phyloP scores from a whole-genome alignment of 2,113 vertebrate species.

The Oxygymnocypris stewartii region DNA sequence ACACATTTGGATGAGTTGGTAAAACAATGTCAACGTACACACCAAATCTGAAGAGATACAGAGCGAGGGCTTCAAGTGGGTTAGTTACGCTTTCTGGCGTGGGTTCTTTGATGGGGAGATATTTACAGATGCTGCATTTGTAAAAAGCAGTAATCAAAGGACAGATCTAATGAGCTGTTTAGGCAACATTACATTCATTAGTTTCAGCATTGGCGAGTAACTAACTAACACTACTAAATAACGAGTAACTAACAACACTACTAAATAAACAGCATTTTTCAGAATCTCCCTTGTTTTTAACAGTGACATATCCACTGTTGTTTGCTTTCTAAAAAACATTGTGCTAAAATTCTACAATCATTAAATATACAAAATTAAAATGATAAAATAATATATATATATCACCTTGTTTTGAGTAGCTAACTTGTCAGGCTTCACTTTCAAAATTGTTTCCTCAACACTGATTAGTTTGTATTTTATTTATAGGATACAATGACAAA shows the following conservation, averaged over 20 bases:
- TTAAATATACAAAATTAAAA: too few species aligned
- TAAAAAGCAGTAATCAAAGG: not conserved
- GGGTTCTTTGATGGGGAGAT: slow-evolving; percentile 6
- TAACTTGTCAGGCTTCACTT: not conserved
- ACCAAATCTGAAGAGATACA: slow-evolving; percentile 85
- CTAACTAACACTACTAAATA: not conserved
- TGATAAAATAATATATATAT: too few species aligned
- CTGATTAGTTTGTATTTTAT: slow-evolving; percentile 19
- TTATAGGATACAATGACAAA: slow-evolving; percentile 20
- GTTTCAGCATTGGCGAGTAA: not conserved
- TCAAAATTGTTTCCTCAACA: not conserved
- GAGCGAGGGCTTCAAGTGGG: slow-evolving; percentile 63
- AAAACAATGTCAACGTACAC: slow-evolving; percentile 84
- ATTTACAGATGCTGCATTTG: slow-evolving; percentile 8
- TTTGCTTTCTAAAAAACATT: not conserved
- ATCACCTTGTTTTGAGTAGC: not conserved
- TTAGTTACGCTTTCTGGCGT: slow-evolving; percentile 69
- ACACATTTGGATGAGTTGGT: slow-evolving; percentile 94
- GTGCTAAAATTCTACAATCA: not conserved
- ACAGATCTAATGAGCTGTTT: slow-evolving; percentile 20
- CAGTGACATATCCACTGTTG: not conserved
- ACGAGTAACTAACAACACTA: not conserved
- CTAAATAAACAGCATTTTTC: not conserved
- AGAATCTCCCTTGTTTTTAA: too few species aligned
- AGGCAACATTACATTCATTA: slow-evolving; percentile 9